A percentile compares a stretch with the other conserved stretches of the same genome.
Conservation (phyloP, 2,888 invertebrate species). For the Nymphalis urticae region DNA sequence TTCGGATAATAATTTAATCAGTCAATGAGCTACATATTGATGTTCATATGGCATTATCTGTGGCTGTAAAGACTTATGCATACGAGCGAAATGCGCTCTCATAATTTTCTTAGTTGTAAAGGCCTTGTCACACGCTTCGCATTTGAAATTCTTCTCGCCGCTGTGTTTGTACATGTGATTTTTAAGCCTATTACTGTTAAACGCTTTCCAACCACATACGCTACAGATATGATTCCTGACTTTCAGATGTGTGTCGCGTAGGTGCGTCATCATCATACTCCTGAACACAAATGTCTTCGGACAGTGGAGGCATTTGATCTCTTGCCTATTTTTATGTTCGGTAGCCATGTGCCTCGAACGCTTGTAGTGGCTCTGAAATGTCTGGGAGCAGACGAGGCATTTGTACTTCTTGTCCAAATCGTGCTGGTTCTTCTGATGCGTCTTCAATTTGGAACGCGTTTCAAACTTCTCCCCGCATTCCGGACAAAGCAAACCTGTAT, state of each 20-base stretch:
- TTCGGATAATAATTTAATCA: not conserved
- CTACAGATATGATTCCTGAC: conserved; percentile 67
- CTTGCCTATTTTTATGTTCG: conserved; percentile 66
- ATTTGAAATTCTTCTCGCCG: conserved; percentile 75
- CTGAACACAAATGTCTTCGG: conserved; percentile 72
- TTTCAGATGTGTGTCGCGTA: conserved; percentile 69
- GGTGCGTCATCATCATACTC: conserved; percentile 75
- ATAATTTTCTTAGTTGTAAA: conserved; percentile 74
- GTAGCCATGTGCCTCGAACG: conserved; percentile 69
- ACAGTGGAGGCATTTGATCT: conserved; percentile 72
- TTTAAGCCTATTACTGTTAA: conserved; percentile 74
- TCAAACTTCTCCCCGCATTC: conserved; percentile 76
- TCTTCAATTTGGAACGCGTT: conserved; percentile 71
- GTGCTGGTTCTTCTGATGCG: conserved; percentile 72
- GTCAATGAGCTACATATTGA: conserved; percentile 51
- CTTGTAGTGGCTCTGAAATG: conserved; percentile 69
- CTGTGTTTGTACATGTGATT: conserved; percentile 77
- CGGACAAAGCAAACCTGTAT: conserved; percentile 60
- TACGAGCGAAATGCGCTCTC: conserved; percentile 67
- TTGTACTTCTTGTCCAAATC: conserved; percentile 75
- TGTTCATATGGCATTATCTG: conserved; percentile 53
- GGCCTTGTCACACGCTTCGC: conserved; percentile 68
- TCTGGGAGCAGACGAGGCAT: conserved; percentile 70
- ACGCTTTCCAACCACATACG: conserved; percentile 72
- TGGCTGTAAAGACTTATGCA: conserved; percentile 58